phyloP scores from a whole-genome alignment of 2,888 invertebrate species.

The Polydrusus tereticollis region DNA sequence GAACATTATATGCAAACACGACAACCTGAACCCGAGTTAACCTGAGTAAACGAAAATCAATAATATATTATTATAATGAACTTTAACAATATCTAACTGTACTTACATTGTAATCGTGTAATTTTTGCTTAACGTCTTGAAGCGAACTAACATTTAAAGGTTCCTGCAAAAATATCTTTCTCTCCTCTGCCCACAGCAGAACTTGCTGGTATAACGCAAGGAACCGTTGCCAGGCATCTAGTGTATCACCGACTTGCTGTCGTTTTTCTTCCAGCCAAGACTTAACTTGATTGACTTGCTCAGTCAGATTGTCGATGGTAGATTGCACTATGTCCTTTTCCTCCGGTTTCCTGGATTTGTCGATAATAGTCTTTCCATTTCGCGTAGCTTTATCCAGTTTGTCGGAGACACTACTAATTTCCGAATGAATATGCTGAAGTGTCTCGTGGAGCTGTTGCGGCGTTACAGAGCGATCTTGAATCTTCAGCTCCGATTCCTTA shows the following conservation, averaged over 20 bases:
- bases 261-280: constrained; percentile 87
- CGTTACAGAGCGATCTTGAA: constrained; percentile 82
- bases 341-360: constrained; percentile 82
- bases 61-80: too few relatives aligned
- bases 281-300: constrained; percentile 83
- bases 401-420: constrained; percentile 79
- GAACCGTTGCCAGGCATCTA: constrained; percentile 92
- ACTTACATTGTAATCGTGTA: constrained; percentile 88
- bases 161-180: constrained; percentile 82
- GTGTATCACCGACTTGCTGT: constrained; percentile 85
- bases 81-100: not conserved
- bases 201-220: constrained; percentile 85
- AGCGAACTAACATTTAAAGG: constrained; percentile 83
- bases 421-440: constrained; percentile 81
- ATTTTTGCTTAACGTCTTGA: constrained; percentile 85
- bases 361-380: constrained; percentile 83
- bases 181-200: constrained; percentile 86
- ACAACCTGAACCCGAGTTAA: too few relatives aligned
- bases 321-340: constrained; percentile 83
- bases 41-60: not conserved
- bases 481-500: constrained; percentile 83
- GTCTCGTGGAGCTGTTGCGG: constrained; percentile 84
- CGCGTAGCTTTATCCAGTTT: constrained; percentile 82
- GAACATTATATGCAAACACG: not conserved
- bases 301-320: constrained; percentile 81